Conservation (phyloP, 2,888 invertebrate genomes). For the Drosophila paranaensis region DNA sequence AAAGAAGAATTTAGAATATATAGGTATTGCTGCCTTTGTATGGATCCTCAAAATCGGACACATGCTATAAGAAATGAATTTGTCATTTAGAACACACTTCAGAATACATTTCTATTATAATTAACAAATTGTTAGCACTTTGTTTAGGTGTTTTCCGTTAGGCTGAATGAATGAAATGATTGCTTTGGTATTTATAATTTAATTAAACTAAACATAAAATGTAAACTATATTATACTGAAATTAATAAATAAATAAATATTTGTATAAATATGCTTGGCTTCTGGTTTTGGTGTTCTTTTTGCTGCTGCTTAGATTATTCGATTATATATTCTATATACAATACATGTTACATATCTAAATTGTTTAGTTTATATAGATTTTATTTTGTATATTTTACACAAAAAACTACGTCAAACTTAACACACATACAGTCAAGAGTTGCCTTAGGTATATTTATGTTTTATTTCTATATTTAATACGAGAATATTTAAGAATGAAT, state of each 20-base stretch:
- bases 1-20: slow-evolving; percentile 88
- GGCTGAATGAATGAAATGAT: slow-evolving; percentile 1
- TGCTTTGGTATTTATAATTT: slow-evolving; percentile 36
- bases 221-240: slow-evolving; percentile 16
- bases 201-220: slow-evolving; percentile 28
- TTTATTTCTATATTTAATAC: slow-evolving; percentile 18
- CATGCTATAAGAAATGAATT: slow-evolving; percentile 87
- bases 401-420: slow-evolving; percentile 67
- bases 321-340: slow-evolving; percentile 36
- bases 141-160: slow-evolving; percentile 24
- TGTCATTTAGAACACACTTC: slow-evolving; percentile 60
- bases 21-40: slow-evolving; percentile 93
- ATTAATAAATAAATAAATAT: slow-evolving; percentile 23
- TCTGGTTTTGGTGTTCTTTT: slow-evolving; percentile 50
- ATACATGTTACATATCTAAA: slow-evolving; percentile 37
- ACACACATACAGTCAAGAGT: slow-evolving; percentile 71
- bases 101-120: slow-evolving; percentile 18
- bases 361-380: slow-evolving; percentile 20
- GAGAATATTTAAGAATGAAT: slow-evolving; percentile 32
- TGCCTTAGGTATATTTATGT: slow-evolving; percentile 43
- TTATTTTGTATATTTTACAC: slow-evolving; percentile 44
- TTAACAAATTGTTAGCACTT: slow-evolving; percentile 21
- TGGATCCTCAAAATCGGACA: slow-evolving; percentile 89
- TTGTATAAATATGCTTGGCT: slow-evolving; percentile 47
- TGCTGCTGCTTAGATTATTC: slow-evolving; percentile 4